phyloP scores from a whole-genome alignment of 2,888 invertebrate genomes.

The Agonopterix arenella region DNA sequence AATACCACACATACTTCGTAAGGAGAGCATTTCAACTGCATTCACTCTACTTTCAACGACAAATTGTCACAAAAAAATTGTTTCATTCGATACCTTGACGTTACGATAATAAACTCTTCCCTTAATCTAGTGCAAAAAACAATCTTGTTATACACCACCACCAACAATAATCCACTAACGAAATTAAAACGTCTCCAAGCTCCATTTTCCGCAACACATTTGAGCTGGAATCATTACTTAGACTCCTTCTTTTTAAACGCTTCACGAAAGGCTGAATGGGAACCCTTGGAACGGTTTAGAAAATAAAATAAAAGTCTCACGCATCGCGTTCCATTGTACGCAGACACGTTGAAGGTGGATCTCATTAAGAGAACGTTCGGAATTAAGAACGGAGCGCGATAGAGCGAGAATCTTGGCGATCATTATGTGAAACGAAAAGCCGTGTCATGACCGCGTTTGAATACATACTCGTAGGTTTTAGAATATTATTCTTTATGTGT shows the following conservation, averaged over 20 bases:
- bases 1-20: too few relatives aligned
- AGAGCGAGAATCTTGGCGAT: constrained; percentile 69
- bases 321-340: constrained; percentile 67
- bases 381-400: constrained; percentile 65
- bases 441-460: neutral
- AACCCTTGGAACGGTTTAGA: constrained; percentile 54
- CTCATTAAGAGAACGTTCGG: constrained; percentile 67
- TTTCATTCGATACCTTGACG: too few relatives aligned
- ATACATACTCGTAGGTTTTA: too few relatives aligned
- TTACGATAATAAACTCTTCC: too few relatives aligned
- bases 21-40: too few relatives aligned
- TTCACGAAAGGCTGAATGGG: constrained; percentile 50
- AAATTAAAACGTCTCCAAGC: constrained; percentile 34
- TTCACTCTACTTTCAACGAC: too few relatives aligned
- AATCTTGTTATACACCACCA: too few relatives aligned
- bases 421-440: constrained; percentile 61
- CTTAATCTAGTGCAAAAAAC: too few relatives aligned
- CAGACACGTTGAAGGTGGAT: constrained; percentile 64
- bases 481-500: too few relatives aligned
- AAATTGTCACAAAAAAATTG: too few relatives aligned
- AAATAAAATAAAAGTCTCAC: constrained; percentile 59
- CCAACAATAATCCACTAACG: constrained; percentile 44
- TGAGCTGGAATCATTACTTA: constrained; percentile 66
- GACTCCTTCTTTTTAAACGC: constrained; percentile 66
- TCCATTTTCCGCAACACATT: constrained; percentile 14